Conservation (phyloP, 2,888 invertebrate species). For the Pterobdella sp. region DNA sequence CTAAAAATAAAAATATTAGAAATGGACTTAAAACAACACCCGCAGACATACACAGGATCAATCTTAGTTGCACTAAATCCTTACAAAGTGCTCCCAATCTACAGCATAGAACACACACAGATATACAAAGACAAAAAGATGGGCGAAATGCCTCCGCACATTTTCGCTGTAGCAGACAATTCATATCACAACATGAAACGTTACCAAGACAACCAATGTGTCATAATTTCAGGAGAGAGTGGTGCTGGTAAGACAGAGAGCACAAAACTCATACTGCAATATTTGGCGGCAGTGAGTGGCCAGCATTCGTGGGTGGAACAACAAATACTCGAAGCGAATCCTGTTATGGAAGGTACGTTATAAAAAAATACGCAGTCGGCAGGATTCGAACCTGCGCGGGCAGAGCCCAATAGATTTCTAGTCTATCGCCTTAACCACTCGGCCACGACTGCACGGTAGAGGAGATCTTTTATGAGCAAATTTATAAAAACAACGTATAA, state of each 20-base stretch:
- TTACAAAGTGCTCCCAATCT: constrained; percentile 95
- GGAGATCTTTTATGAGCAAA: no score
- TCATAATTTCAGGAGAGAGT: constrained; percentile 95
- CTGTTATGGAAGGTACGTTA: constrained; percentile 70
- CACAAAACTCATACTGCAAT: constrained; percentile 94
- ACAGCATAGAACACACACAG: constrained; percentile 94
- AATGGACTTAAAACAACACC: constrained; percentile 38
- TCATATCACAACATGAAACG: constrained; percentile 94
- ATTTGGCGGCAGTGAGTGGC: constrained; percentile 93
- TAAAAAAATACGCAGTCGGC: neutral
- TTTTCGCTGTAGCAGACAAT: constrained; percentile 98
- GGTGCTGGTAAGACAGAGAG: constrained; percentile 98
- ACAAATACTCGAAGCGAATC: constrained; percentile 96
- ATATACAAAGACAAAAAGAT: constrained; percentile 92
- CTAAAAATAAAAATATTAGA: neutral
- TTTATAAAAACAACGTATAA: no score
- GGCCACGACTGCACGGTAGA: constrained; percentile 5
- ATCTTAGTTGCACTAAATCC: constrained; percentile 98
- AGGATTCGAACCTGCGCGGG: constrained; percentile 5
- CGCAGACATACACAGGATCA: constrained; percentile 95
- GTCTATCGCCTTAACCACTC: constrained; percentile 4
- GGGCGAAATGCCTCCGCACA: constrained; percentile 94
- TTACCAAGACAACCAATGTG: constrained; percentile 85
- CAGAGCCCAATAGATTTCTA: constrained; percentile 3
- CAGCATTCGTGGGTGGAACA: constrained; percentile 99